Evolutionary conservation across 2,113 vertebrate genomes (phyloP), one percentile per base, ranked within the genome.

Genomic region (Myiozetetes cayanensis): DNA sequence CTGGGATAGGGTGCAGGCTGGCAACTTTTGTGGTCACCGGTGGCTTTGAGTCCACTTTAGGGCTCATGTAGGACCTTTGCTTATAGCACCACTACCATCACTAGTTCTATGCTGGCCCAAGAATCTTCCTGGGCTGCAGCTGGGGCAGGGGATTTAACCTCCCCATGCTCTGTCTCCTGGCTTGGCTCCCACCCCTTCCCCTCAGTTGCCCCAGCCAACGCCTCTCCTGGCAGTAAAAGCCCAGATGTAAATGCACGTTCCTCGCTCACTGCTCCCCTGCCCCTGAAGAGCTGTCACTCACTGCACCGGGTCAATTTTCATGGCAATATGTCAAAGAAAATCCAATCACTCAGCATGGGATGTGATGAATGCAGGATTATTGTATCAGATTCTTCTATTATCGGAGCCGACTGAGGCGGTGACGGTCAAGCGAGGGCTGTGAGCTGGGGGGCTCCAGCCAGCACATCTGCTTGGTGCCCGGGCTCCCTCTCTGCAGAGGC

Each of bases 301-400:
- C 80, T 43, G 71, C 53, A 71, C 78, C 47, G 53, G 93, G 83
- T 92, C 95, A 85, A 95, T 94, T 97, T 94, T 93, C 91, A 94
- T 85, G 91, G 87, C 90, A 89, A 90, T 92, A 91, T 93, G 95
- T 96, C 96, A 96, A 85, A 95, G 90, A 89, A 95, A 95, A 96
- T 97, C 86, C 96, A 96, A 85, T 96, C 94, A 95, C 88, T 96
- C 87, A 86, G 67, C 91, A 80, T 77, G 50, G 43, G 87, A 85
- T 91, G 93, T 73, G 83, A 89, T 94, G 93, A 96, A 90, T 74
- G 47, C 49, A 37, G 79, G 83, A 92, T 97, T 93, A 96, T 95
- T 87, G 58, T 94, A 95, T 91, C 94, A 87, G 35, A 21, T 89
- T 90, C 85, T 95, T 92, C 90, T 92, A 49, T 95, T 93, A 90